Evolutionary conservation across 2,113 vertebrate genomes (phyloP), one percentile per base, ranked within the genome.

Genomic region (Morphnarchus princeps): DNA sequence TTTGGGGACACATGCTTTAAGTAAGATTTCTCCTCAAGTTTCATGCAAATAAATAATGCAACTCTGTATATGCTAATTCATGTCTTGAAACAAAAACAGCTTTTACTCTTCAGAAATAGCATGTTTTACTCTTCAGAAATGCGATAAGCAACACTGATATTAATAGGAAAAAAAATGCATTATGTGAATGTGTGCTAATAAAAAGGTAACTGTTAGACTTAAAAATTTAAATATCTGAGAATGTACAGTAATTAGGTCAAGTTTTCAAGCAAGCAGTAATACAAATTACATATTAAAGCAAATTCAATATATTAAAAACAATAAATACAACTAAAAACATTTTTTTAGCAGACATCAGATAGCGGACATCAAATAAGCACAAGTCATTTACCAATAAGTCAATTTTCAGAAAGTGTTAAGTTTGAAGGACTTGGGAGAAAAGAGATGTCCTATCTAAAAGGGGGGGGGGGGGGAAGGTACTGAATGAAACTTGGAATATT

Each of bases 61-160:
- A 66, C 34, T 78, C 45, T 36, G 7, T 21, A 71, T 26, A 59
- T 29, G 18, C 15, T 32, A 81, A 54, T 32, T 17, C 25, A 50
- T 26, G 5, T 58, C 14, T 49, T 42, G 15, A 70, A 91, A 84
- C 38, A 58, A 84, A 77, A 70, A 4, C 31, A 82, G 40, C 19
- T 86, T 91, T 76, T 45, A 76, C 13, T 19, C 28, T 78, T 92
- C 73, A 65, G 63, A 87, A 87, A 59, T 21, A 82, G 50, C 5
- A 87, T 5, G 7, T 29, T 79, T 66, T 40, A 49, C 32, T 55
- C 32, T 72, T 59, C 38, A 83, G 67, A 83, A 73, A 43, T n/a
- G 34, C 0, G 2, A 2, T 10, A 61, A 76, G 6, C 3, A 1
- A 43, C 21, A n/a, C 13, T 18, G 21, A 79, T 49, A 57, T 16